Base-by-base conservation (phyloP, 2,113 vertebrate genomes). In the Pomatorhinus ruficollis region DNA sequence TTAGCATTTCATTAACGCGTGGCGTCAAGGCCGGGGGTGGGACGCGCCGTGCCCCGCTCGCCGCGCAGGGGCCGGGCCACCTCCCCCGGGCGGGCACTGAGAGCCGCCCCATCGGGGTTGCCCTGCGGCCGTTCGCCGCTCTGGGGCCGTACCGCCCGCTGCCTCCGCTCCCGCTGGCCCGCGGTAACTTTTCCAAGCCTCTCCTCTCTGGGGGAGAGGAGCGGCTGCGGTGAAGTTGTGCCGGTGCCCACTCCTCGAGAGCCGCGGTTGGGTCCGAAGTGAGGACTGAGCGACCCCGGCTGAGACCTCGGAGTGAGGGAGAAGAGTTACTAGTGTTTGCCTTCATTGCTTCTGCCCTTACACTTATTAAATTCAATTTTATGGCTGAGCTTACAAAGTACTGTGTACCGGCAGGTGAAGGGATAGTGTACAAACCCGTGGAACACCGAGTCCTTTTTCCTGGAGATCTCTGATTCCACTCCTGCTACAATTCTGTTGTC, bases 11-110 rank as follows among this genome's bases (percentile, higher is more conserved):
- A 90, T 90, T 93, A 95, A 37, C 47, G 71, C 50, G 87, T 90
- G 87, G 86, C 93, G 95, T 96, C 96, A 96, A 76, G 90, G 87
- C 66, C 92, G 93, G 94, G 95, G 96, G 95, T 72, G 96, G 97
- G 93, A 94, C 90, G 63, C 42, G 84, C 31, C 25, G 54, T 35
- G 81, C 23, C 39, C 68, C 44, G 44, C 66, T 90, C 40, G 45
- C 44, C 35, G 63, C 31, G 30, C 59, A 35, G 70, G 49, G 86
- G 54, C 85, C 12, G 44, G 30, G 89, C 57, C 77, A 4, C 59
- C 76, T 31, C 76, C 77, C 57, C 39, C 19, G n/a, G 27, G 71
- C 37, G 18, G 54, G 45, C 27, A 2, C 12, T 2, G 17, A 23
- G 23, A 76, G 40, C 52, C 28, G 31, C 47, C 40, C 47, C n/a